Conservation (phyloP, 2,888 invertebrate species). For the Xanthia icteritia region DNA sequence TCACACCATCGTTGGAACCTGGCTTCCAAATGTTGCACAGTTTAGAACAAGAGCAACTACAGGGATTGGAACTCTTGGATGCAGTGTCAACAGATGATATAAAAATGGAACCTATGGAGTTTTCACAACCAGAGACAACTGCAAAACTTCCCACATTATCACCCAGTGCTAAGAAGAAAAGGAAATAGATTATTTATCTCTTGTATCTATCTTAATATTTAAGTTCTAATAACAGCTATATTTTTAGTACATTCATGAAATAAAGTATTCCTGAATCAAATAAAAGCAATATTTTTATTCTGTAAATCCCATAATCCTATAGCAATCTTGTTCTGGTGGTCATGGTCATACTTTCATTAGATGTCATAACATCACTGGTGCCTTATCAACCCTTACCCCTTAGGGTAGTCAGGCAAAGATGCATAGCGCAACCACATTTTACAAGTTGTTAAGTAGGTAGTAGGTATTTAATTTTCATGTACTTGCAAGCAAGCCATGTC, state of each 20-base stretch:
- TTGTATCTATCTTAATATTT: constrained; percentile 16
- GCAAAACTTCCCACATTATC: constrained; percentile 80
- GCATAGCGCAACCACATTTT: too few relatives aligned
- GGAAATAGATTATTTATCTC: constrained; percentile 76
- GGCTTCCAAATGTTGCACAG: constrained; percentile 92
- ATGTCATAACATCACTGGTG: not conserved
- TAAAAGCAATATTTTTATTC: not conserved
- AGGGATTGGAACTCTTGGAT: constrained; percentile 85
- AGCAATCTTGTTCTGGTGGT: not conserved
- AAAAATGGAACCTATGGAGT: constrained; percentile 86
- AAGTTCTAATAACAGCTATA: not conserved
- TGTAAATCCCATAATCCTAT: too few relatives aligned
- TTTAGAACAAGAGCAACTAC: constrained; percentile 90
- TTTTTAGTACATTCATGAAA: constrained; percentile 4
- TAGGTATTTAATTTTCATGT: not conserved
- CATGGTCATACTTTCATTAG: not conserved
- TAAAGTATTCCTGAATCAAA: constrained; percentile 3
- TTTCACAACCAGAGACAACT: constrained; percentile 81
- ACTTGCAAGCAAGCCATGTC: too few relatives aligned
- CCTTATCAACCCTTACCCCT: not conserved
- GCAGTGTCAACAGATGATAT: constrained; percentile 83
- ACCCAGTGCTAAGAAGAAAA: constrained; percentile 86
- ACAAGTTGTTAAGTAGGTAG: not conserved
- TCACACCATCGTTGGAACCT: constrained; percentile 91
- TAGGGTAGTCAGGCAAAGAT: too few relatives aligned